phyloP scores from a whole-genome alignment of 1,140 invertebrate genomes.

The Anagrus nilaparvatae region DNA sequence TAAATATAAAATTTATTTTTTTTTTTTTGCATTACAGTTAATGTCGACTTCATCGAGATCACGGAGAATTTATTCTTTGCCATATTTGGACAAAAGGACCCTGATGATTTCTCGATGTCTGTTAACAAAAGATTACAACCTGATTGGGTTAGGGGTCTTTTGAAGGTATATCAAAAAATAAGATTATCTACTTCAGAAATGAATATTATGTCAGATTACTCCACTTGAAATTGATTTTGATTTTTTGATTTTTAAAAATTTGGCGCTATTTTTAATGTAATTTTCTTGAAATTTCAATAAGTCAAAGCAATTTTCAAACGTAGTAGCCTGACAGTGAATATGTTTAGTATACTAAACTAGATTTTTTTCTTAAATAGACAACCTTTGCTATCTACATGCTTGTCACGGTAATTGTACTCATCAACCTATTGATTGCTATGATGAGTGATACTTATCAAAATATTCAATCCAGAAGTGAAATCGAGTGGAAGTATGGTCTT shows the following conservation, averaged over 20 bases:
- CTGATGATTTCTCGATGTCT: constrained; percentile 58
- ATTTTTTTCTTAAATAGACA: no score
- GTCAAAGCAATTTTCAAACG: background rate
- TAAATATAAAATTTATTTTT: constrained; percentile 9
- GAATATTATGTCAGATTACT: background rate
- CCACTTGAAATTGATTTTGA: background rate
- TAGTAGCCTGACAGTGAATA: background rate
- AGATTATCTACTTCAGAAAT: constrained; percentile 44
- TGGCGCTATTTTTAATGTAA: background rate
- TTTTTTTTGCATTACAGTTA: constrained; percentile 68
- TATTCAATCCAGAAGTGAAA: constrained; percentile 98
- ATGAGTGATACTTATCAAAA: constrained; percentile 99
- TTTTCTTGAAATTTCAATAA: background rate
- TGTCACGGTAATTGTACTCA: constrained; percentile 94
- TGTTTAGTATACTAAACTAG: no score
- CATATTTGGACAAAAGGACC: constrained; percentile 93
- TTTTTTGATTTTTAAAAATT: background rate
- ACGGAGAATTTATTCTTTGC: constrained; percentile 98
- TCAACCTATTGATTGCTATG: constrained; percentile 99
- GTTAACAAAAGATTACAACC: constrained; percentile 46
- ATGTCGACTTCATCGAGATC: constrained; percentile 76
- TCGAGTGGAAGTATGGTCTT: constrained; percentile 99
- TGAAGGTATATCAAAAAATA: constrained; percentile 61
- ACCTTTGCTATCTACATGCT: constrained; percentile 74
- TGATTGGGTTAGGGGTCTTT: constrained; percentile 65